A percentile compares a stretch with the other conserved stretches of the same genome.
phyloP scores from a whole-genome alignment of 2,113 vertebrate species.

The Polyodon spathula region DNA sequence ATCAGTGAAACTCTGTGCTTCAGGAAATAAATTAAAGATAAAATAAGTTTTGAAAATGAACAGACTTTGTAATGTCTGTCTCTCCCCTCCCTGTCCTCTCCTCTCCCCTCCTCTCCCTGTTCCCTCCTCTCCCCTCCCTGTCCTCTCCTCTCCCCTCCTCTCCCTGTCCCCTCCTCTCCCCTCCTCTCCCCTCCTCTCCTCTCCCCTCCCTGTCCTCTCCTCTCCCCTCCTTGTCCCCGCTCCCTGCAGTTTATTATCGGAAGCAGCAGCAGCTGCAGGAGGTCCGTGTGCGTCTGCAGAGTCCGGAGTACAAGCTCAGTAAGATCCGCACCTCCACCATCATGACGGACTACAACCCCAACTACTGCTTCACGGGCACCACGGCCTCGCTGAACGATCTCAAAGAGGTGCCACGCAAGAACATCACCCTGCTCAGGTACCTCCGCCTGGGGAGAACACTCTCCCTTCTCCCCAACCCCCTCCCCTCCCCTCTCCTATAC shows the following conservation, averaged over 20 bases:
- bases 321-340: constrained; percentile 80
- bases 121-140: too few species aligned
- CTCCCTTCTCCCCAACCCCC: background rate
- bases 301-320: constrained; percentile 78
- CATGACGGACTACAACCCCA: constrained; percentile 87
- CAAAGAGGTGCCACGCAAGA: constrained; percentile 79
- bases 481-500: too few species aligned
- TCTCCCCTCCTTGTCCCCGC: too few species aligned
- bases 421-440: constrained; percentile 80
- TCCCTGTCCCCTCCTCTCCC: constrained; percentile 10
- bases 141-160: too few species aligned
- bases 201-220: constrained; percentile 2
- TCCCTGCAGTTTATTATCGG: constrained; percentile 71
- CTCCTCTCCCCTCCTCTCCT: constrained; percentile 9
- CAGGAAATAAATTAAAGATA: too few species aligned
- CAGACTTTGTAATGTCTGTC: too few species aligned
- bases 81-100: too few species aligned
- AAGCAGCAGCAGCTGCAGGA: constrained; percentile 70
- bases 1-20: too few species aligned
- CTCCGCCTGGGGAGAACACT: background rate
- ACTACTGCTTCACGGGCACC: constrained; percentile 83
- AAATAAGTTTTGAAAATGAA: too few species aligned
- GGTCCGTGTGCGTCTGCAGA: constrained; percentile 60
- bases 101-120: too few species aligned
- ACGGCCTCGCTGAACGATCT: constrained; percentile 64